Base-by-base conservation (phyloP, 1,140 invertebrate species). In the Adelges cooleyi region DNA sequence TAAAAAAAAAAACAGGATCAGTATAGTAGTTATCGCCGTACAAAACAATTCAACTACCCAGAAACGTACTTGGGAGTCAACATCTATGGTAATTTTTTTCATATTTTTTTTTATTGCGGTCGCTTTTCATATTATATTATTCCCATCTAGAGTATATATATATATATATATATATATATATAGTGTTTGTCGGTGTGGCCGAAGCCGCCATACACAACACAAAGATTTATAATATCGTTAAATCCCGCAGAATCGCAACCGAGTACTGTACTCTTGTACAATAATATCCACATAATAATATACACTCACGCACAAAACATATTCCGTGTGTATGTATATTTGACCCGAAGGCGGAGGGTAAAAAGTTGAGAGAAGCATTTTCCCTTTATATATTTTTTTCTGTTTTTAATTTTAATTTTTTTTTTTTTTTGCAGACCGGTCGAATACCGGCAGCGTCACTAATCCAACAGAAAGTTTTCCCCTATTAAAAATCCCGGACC, bases 381-480 rank as follows among this genome's bases (percentile, higher is more conserved):
- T 62, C 42, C 56, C 56, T 48, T 59, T 62, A 42, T 48, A 48
- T 29, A 20, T 20, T 18, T 15, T 62, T 62, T 62, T 48, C n/a
- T n/a, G n/a, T n/a, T n/a, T n/a, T n/a, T n/a, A n/a, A n/a, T n/a
- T n/a, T n/a, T n/a, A n/a, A n/a, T n/a, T 53, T 46, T 29, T 23
- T 62, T 62, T 20, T 33, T 33, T 46, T 48, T 48, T 33, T 33
- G 25, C 56, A 62, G 56, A 62, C 56, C n/a, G 56, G 56, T 62
- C 56, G 56, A 62, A 62, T 44, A 48, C 56, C 33, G 40, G 56
- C 56, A 62, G 40, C 56, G 56, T 62, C 56, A 46, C 56, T 62
- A 62, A 62, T 62, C 56, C 56, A 62, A 62, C 56, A 29, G 56
- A 62, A 62, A 62, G 56, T 62, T 62, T 62, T 62, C 42, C 56